Evolutionary conservation across 1,140 invertebrate species (phyloP).

Genomic region (Brachionus koreanus): DNA sequence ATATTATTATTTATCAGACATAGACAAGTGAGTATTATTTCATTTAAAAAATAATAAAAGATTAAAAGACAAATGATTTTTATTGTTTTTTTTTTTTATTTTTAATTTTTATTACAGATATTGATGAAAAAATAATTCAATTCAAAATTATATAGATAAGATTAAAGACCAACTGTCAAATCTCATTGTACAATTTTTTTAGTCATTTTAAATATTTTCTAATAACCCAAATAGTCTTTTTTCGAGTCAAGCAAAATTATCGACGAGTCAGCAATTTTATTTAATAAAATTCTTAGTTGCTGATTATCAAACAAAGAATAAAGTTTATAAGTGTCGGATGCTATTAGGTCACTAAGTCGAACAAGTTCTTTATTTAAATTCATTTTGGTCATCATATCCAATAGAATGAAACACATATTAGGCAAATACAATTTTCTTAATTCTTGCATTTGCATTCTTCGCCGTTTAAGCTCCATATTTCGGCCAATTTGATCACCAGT

Average conservation of each 20-base stretch:
- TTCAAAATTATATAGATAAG: neutral
- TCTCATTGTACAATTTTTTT: neutral
- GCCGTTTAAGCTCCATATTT: constrained; percentile 57
- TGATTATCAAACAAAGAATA: constrained; percentile 60
- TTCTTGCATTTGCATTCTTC: constrained; percentile 65
- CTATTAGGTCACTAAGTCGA: constrained; percentile 72
- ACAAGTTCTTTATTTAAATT: constrained; percentile 72
- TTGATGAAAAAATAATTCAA: neutral
- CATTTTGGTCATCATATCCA: constrained; percentile 72
- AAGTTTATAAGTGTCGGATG: constrained; percentile 71
- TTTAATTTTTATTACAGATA: neutral
- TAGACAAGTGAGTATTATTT: neutral
- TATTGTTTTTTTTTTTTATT: too few relatives aligned
- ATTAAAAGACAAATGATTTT: neutral
- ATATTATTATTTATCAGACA: too few relatives aligned
- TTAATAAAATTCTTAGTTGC: constrained; percentile 10
- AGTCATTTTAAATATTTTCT: neutral
- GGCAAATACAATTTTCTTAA: constrained; percentile 77
- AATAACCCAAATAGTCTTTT: constrained; percentile 26
- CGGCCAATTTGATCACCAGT: neutral
- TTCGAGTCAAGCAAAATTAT: constrained; percentile 28
- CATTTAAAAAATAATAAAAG: neutral
- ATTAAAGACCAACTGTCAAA: neutral
- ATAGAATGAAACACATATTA: constrained; percentile 69
- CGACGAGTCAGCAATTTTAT: constrained; percentile 43